A percentile compares a stretch with the other conserved stretches of the same genome.
These are phyloP conservation scores for Pitangus sulphuratus DNA, from an alignment of 2,797 vertebrate species.

Conservation along the genomic window DNA sequence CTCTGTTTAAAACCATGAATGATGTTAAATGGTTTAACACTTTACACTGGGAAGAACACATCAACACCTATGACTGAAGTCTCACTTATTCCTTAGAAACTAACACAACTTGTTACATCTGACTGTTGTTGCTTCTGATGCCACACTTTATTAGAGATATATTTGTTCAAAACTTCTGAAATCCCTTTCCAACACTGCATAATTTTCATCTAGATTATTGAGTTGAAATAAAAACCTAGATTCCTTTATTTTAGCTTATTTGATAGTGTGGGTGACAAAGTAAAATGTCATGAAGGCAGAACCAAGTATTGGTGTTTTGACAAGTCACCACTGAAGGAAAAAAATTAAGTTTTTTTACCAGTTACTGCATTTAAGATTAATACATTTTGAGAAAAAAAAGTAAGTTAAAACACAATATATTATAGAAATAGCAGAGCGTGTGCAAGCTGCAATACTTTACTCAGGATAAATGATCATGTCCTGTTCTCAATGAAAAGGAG, in stretches of 20 bases:
- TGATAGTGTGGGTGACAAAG: neutral
- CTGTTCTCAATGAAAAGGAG: neutral
- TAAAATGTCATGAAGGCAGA: neutral
- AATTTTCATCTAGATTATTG: neutral
- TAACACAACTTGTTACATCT: neutral
- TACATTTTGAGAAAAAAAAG: neutral
- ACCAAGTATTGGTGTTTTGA: neutral
- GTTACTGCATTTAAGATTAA: neutral
- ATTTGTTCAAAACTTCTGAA: neutral
- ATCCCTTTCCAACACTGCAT: neutral
- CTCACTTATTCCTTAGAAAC: neutral
- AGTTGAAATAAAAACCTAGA: neutral
- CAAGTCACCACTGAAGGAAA: neutral
- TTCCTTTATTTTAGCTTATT: neutral
- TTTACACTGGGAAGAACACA: neutral
- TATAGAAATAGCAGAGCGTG: neutral
- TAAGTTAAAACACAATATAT: neutral
- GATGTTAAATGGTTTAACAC: neutral
- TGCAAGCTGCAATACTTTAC: slow-evolving; percentile 15
- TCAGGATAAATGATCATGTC: neutral
- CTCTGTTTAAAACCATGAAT: neutral
- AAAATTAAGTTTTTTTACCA: neutral
- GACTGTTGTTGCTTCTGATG: neutral
- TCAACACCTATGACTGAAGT: neutral
- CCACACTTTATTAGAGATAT: neutral